phyloP scores from a whole-genome alignment of 2,113 vertebrate species.

The Serinus canaria region DNA sequence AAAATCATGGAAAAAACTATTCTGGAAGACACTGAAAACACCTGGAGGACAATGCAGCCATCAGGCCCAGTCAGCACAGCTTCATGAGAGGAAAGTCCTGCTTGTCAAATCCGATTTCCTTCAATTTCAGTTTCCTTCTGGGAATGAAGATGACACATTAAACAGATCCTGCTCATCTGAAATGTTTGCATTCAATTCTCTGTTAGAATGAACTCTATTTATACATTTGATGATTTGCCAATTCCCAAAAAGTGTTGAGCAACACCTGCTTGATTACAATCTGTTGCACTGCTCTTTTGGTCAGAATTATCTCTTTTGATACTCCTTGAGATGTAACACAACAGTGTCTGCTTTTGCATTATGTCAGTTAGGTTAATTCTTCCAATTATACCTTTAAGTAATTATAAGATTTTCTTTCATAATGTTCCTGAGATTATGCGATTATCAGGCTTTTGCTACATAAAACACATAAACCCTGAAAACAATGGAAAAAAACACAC shows the following conservation, averaged over 20 bases:
- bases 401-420: conserved; percentile 55
- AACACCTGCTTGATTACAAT: not conserved
- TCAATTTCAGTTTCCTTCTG: not conserved
- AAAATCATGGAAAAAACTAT: not conserved
- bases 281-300: not conserved
- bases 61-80: not conserved
- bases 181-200: not conserved
- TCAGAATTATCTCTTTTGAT: not conserved
- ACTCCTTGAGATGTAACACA: not conserved
- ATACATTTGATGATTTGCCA: not conserved
- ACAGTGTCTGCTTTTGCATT: not conserved
- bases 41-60: not conserved
- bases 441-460: conserved; percentile 62
- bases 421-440: conserved; percentile 52
- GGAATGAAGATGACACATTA: not conserved
- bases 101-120: not conserved
- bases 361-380: conserved; percentile 11
- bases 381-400: conserved; percentile 41
- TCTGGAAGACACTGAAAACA: not conserved
- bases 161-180: not conserved
- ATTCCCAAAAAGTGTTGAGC: not conserved
- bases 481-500: not conserved
- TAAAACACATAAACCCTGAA: conserved; percentile 65
- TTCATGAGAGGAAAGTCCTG: not conserved
- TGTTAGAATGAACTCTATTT: not conserved